phyloP scores from a whole-genome alignment of 2,888 invertebrate species.

The Cephus rjabovi region DNA sequence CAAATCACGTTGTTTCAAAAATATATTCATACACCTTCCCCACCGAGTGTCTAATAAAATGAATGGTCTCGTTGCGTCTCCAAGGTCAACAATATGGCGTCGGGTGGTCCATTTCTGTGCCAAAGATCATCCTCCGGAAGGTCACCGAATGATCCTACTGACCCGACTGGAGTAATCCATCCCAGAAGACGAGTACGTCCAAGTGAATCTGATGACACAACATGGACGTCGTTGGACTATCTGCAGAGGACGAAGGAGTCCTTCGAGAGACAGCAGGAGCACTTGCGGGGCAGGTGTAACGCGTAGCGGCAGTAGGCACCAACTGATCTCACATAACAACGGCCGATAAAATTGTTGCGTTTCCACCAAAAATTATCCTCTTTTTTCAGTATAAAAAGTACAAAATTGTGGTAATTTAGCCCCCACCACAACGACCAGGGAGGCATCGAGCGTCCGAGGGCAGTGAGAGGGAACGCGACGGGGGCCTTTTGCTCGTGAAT shows the following conservation, averaged over 20 bases:
- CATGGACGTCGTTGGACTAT: background rate
- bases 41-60: background rate
- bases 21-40: background rate
- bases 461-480: conserved; percentile 26
- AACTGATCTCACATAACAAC: conserved; percentile 66
- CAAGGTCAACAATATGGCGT: conserved; percentile 47
- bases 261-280: background rate
- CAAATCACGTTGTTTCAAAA: background rate
- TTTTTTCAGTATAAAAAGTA: conserved; percentile 62
- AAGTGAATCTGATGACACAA: background rate
- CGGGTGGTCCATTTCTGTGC: conserved; percentile 1
- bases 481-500: conserved; percentile 43
- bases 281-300: conserved; percentile 57
- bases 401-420: conserved; percentile 65
- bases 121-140: background rate
- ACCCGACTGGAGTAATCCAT: background rate
- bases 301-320: conserved; percentile 63
- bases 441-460: conserved; percentile 9
- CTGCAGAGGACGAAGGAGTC: background rate
- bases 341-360: conserved; percentile 66
- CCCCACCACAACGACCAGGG: conserved; percentile 41
- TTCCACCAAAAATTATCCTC: conserved; percentile 66
- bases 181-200: background rate
- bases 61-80: background rate
- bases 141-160: background rate